phyloP scores from a whole-genome alignment of 2,113 vertebrate genomes.

The Thinocorus orbignyianus region DNA sequence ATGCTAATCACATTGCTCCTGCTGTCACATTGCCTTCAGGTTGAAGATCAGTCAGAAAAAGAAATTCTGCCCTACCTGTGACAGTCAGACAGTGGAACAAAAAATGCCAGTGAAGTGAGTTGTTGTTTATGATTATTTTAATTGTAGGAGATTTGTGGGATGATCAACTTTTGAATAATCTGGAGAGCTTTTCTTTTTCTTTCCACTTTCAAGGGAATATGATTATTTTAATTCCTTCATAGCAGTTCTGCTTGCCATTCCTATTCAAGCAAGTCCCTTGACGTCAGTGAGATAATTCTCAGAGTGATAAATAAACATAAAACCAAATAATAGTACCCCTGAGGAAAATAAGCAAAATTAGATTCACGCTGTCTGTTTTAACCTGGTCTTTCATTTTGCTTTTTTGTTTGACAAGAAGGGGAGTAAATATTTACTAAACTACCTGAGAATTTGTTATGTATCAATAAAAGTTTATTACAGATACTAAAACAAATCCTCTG shows the following conservation, averaged over 20 bases:
- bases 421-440: not conserved
- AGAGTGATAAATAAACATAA: not conserved
- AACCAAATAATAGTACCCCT: not conserved
- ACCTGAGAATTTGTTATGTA: not conserved
- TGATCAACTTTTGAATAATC: not conserved
- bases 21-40: slow-evolving; percentile 66
- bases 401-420: not conserved
- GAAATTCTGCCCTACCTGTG: slow-evolving; percentile 54
- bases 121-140: slow-evolving; percentile 66
- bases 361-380: not conserved
- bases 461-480: not conserved
- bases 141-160: not conserved
- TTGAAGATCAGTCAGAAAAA: slow-evolving; percentile 68
- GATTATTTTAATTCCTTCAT: not conserved
- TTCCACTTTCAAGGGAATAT: not conserved
- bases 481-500: not conserved
- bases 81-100: slow-evolving; percentile 64
- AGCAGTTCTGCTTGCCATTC: not conserved
- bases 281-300: not conserved
- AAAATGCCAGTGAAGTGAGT: slow-evolving; percentile 81
- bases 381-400: not conserved
- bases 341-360: not conserved
- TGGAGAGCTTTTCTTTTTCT: not conserved
- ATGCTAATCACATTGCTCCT: slow-evolving; percentile 57
- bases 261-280: not conserved